These are phyloP conservation scores for Littorina saxatilis DNA, from an alignment of 1,140 invertebrate species.

Conservation along the genomic window DNA sequence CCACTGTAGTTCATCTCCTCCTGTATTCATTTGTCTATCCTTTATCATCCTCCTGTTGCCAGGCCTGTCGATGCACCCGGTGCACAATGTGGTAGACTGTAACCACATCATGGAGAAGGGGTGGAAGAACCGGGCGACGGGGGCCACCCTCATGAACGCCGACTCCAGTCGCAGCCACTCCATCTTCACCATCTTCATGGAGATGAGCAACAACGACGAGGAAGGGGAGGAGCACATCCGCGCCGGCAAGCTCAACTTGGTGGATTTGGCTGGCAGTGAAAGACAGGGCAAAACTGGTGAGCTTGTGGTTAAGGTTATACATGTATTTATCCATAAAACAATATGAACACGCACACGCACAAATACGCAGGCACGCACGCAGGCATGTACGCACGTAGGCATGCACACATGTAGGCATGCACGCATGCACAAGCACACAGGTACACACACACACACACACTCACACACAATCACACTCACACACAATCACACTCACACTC, in stretches of 20 bases:
- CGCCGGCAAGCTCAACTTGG: slow-evolving; percentile 80
- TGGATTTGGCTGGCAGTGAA: slow-evolving; percentile 86
- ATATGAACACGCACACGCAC: background rate
- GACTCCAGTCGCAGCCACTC: slow-evolving; percentile 89
- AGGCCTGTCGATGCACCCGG: slow-evolving; percentile 85
- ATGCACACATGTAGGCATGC: no score
- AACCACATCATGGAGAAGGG: slow-evolving; percentile 85
- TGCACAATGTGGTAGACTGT: slow-evolving; percentile 86
- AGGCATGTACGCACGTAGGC: no score
- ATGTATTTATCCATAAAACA: background rate
- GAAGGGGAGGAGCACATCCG: slow-evolving; percentile 80
- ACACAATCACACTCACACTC: no score
- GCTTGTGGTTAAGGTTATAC: background rate
- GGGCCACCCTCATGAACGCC: slow-evolving; percentile 90
- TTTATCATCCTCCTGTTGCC: no score
- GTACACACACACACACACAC: no score
- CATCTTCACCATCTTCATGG: slow-evolving; percentile 93
- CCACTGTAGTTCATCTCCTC: no score
- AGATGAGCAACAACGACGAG: slow-evolving; percentile 82
- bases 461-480: no score
- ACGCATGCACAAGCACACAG: no score
- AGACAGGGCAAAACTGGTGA: slow-evolving; percentile 73
- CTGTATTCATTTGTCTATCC: no score
- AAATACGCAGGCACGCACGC: no score
- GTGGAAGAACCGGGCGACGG: slow-evolving; percentile 85